Conservation (phyloP, 2,113 vertebrate genomes). For the Actenoides lindsayi region DNA sequence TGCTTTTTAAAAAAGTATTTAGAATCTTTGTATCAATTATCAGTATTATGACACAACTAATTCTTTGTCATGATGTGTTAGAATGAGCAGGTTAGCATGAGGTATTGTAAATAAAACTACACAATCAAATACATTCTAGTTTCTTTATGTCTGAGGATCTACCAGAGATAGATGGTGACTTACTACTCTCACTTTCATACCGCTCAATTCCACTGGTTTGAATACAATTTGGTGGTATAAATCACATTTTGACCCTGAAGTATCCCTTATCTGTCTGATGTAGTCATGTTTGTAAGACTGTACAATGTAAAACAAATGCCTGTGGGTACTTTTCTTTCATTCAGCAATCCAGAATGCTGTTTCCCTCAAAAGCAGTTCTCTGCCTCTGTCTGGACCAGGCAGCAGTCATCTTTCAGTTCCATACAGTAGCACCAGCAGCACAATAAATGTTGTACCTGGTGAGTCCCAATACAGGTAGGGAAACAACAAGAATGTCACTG, state of each 20-base stretch:
- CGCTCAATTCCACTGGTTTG: neutral
- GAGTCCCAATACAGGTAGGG: neutral
- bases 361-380: neutral
- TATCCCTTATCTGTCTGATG: neutral
- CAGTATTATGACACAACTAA: neutral
- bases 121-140: neutral
- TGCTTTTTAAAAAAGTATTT: constrained; percentile 15
- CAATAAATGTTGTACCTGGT: neutral
- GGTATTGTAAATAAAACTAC: neutral
- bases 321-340: neutral
- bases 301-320: neutral
- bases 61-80: neutral
- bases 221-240: neutral
- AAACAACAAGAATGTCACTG: neutral
- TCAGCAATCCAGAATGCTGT: neutral
- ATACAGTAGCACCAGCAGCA: rapidly evolving
- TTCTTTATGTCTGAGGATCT: neutral
- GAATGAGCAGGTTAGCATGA: neutral
- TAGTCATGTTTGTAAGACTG: neutral
- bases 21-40: neutral
- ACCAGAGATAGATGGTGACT: neutral
- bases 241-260: neutral
- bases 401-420: neutral
- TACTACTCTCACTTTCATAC: neutral
- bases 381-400: neutral